A percentile compares a stretch with the other conserved stretches of the same genome.
Evolutionary conservation across 2,888 invertebrate species (phyloP).

Genomic region (Drosophila quinaria): DNA sequence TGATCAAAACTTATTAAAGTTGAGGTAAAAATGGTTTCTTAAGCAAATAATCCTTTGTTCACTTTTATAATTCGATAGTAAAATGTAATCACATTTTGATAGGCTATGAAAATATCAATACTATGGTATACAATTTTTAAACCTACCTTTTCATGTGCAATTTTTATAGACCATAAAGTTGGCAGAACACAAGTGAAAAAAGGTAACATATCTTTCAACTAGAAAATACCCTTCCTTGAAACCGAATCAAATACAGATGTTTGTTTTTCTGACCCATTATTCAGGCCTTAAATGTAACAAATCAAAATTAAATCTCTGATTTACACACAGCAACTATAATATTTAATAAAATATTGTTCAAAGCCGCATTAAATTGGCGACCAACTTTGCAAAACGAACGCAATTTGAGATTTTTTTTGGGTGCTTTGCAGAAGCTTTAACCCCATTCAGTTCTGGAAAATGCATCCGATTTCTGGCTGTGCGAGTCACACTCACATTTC

Average conservation of each 20-base stretch:
- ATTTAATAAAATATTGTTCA: conserved; percentile 10
- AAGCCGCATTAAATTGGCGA: conserved; percentile 8
- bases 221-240: background rate
- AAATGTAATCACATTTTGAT: conserved; percentile 4
- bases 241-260: background rate
- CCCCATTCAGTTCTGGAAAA: background rate
- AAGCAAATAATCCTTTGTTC: too few species aligned
- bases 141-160: background rate
- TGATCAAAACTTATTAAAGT: too few species aligned
- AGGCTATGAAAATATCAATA: background rate
- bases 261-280: background rate
- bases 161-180: conserved; percentile 24
- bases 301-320: conserved; percentile 10
- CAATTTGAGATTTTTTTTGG: conserved; percentile 3
- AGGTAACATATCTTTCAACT: background rate
- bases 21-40: too few species aligned
- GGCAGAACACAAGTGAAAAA: background rate
- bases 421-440: background rate
- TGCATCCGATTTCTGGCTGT: conserved; percentile 26
- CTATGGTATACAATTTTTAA: background rate
- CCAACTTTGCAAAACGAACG: background rate
- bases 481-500: conserved; percentile 32
- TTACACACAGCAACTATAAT: conserved; percentile 6
- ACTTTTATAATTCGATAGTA: background rate
- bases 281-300: background rate